Base-by-base conservation (phyloP, 2,113 vertebrate species). In the Lamprotornis superbus region DNA sequence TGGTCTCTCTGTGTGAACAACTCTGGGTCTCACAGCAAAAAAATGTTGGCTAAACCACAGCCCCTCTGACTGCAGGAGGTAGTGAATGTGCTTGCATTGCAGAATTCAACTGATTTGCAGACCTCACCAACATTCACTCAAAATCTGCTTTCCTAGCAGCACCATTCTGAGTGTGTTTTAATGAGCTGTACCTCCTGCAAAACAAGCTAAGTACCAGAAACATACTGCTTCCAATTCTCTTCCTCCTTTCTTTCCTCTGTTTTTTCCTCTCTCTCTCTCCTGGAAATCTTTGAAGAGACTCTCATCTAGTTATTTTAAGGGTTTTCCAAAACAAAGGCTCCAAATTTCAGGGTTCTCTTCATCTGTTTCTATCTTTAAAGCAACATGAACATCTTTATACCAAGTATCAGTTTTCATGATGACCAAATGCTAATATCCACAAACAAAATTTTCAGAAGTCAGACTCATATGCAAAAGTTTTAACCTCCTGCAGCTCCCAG, bases 131-230 rank as follows among this genome's bases (percentile, higher is more conserved):
- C 25, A 44, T 85, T 91, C 31, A 33, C 33, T 80, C 42, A 53
- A 92, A 85, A 80, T 74, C 50, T 95, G 77, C 89, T 91, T 85
- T 61, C 59, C 71, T 77, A 85, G 79, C 59, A 89, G 24, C 67
- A 52, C 64, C 40, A 40, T 93, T 91, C 90, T 46, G 60, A 79
- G 50, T 63, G 28, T 56, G 25, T 74, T 87, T 91, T 94, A 97
- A 83, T 77, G 59, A 95, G 24, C 53, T 73, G 31, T 42, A 85
- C 59, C 70, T 93, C 27, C 59, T 89, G n/a, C 60, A 93, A 91
- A 91, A 90, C 30, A 85, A 71, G 33, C 19, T 63, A 71, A 88
- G 22, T 42, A 83, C 27, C 9, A 83, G 59, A 80, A 79, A 61
- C 11, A 10, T 63, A 47, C 21, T 76, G 42, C 49, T 93, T 93